Evolutionary conservation across 2,113 vertebrate genomes (phyloP), one percentile per base, ranked within the genome.

Genomic region (Parus major): DNA sequence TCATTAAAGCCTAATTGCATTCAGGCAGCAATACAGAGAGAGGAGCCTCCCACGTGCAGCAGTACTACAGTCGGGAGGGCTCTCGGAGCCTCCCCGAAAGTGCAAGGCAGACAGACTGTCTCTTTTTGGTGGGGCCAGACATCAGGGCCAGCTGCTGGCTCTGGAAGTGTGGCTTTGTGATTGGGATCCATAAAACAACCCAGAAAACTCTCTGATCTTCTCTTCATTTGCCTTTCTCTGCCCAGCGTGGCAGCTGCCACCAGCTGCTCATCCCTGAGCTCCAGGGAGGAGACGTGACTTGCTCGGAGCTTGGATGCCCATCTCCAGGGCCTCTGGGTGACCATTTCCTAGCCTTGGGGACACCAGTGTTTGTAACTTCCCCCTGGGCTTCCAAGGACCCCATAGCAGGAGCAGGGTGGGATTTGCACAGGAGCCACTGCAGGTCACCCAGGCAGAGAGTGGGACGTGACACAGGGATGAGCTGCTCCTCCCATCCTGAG

Each of bases 1-100:
- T 97, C 93, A 96, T 97, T 97, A 96, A 95, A 83, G 86, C 73
- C 92, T 97, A 97, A 97, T 97, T 93, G 77, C 94, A 94, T 96
- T 95, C 95, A 81, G 93, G 61, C 90, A 96, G 93, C 90, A 71
- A 93, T 75, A 94, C 35, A 90, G 90, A 56, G 76, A 81, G 88
- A 88, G 72, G 36, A 96, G 93, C 94, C 95, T 96, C 90, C 96
- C 96, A 96, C 93, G 88, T 97, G 95, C 12, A 10, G 49, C 95
- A 75, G 90, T 93, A 94, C 92, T 96, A 96, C 69, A 94, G 93
- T 35, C 36, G 6, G 68, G 72, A 95, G 90, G 60, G 73, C 94
- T 96, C 82, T 75, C 7, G 11, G 44, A 73, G 78, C 70, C 89
- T 85, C 84, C 86, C 93, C 27, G 12, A 90, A 94, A 96, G 83